Percentiles rank a stretch among this genome's conserved stretches.
These are phyloP conservation scores for Melitaea cinxia DNA, from an alignment of 1,140 invertebrate genomes.

Conservation along the genomic window DNA sequence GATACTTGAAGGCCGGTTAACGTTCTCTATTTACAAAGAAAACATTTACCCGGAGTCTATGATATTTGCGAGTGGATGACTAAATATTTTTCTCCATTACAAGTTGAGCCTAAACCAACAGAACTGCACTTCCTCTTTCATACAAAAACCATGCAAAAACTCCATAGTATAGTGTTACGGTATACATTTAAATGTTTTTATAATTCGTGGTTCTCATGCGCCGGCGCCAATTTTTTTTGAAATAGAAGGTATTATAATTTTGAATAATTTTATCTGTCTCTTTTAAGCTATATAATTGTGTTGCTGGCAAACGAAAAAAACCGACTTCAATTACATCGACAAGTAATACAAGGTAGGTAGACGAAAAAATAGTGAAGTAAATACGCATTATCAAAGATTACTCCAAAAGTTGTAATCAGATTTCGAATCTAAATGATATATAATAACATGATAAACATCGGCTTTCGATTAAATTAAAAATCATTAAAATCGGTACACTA, in stretches of 20 bases:
- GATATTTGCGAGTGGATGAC: constrained; percentile 46
- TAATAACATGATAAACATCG: too few species aligned
- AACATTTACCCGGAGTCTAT: constrained; percentile 5
- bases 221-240: constrained; percentile 61
- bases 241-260: constrained; percentile 8
- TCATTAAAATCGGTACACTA: too few species aligned
- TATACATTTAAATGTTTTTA: constrained; percentile 50
- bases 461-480: too few species aligned
- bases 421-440: too few species aligned
- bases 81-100: constrained; percentile 70
- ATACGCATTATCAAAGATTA: too few species aligned
- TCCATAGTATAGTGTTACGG: constrained; percentile 65
- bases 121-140: constrained; percentile 54
- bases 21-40: constrained; percentile 3
- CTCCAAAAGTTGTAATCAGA: too few species aligned
- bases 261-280: too few species aligned
- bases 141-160: constrained; percentile 30
- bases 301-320: too few species aligned
- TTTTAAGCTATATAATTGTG: too few species aligned
- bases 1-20: background rate
- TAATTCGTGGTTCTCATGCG: constrained; percentile 48
- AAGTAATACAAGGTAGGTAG: too few species aligned
- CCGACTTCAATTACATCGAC: too few species aligned
- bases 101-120: constrained; percentile 64
- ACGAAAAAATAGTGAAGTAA: too few species aligned